A percentile compares a stretch with the other conserved stretches of the same genome.
Conservation (phyloP, 1,140 invertebrate species). For the Drosophila arawakana region DNA sequence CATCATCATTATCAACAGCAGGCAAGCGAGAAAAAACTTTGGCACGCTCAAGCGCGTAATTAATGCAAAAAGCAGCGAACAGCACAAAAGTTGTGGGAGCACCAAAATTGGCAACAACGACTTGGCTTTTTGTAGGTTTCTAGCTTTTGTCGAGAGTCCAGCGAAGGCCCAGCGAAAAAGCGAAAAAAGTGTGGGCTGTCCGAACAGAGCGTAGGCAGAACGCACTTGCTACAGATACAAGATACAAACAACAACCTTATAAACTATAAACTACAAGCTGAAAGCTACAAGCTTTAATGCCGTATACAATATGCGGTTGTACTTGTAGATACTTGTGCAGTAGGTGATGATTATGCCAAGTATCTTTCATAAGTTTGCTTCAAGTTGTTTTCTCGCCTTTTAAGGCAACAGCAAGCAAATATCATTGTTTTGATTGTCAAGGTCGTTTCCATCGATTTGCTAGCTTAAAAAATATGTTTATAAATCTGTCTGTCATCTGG, state of each 20-base stretch:
- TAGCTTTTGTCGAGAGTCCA: constrained; percentile 25
- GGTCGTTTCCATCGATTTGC: constrained; percentile 71
- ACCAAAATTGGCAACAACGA: constrained; percentile 73
- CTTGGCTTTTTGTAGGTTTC: constrained; percentile 40
- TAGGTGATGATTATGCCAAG: constrained; percentile 58
- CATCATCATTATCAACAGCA: constrained; percentile 45
- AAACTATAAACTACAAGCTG: background rate
- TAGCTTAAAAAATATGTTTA: constrained; percentile 8
- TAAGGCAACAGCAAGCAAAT: constrained; percentile 58
- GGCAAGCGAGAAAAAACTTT: constrained; percentile 64
- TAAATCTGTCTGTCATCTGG: constrained; percentile 39
- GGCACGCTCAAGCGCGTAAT: constrained; percentile 80
- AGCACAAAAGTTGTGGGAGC: constrained; percentile 70
- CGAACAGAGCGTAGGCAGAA: constrained; percentile 53
- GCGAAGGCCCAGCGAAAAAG: constrained; percentile 9
- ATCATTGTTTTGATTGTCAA: constrained; percentile 78
- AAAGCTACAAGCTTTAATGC: constrained; percentile 4
- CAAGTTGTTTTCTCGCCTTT: constrained; percentile 50
- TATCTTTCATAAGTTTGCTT: constrained; percentile 26
- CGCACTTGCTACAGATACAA: constrained; percentile 34
- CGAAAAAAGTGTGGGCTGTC: constrained; percentile 29
- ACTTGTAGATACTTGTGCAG: constrained; percentile 38
- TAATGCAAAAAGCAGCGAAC: constrained; percentile 69
- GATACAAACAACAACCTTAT: constrained; percentile 22
- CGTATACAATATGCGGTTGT: constrained; percentile 33